Evolutionary conservation across 64 coral and sea anemone genomes (phyloP).

Genomic region (Platygyra sinensis): DNA sequence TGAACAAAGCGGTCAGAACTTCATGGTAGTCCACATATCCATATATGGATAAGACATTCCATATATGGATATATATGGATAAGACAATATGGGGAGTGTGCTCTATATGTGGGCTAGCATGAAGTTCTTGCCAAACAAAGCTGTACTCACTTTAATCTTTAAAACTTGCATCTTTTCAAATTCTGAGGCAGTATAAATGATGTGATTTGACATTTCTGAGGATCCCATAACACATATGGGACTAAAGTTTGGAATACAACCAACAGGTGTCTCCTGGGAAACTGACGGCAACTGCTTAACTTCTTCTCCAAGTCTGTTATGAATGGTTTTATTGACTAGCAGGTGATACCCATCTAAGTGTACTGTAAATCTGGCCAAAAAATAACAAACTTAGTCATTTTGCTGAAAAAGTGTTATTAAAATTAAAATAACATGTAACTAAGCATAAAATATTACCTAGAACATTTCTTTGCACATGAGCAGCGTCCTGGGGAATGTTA

Average conservation of each 20-base stretch:
- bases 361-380: constrained; percentile 41
- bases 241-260: constrained; percentile 52
- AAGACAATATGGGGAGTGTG: too few relatives aligned
- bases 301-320: constrained; percentile 11
- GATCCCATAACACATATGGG: constrained; percentile 57
- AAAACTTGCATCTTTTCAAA: constrained; percentile 66
- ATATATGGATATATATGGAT: too few relatives aligned
- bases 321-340: constrained; percentile 4
- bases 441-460: not conserved
- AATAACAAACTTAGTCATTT: not conserved
- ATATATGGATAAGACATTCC: too few relatives aligned
- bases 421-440: not conserved
- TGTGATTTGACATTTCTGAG: not conserved
- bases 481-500: too few relatives aligned
- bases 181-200: constrained; percentile 77
- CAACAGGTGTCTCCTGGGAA: constrained; percentile 25
- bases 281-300: constrained; percentile 10
- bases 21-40: too few relatives aligned
- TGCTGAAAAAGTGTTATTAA: not conserved
- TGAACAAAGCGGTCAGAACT: too few relatives aligned
- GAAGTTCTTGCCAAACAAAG: too few relatives aligned
- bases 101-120: too few relatives aligned
- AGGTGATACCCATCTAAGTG: constrained; percentile 69
- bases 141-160: constrained; percentile 43
- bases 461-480: too few relatives aligned